A percentile compares a stretch with the other conserved stretches of the same genome.
phyloP scores from a whole-genome alignment of 2,888 invertebrate genomes.

The Drosophila yooni region DNA sequence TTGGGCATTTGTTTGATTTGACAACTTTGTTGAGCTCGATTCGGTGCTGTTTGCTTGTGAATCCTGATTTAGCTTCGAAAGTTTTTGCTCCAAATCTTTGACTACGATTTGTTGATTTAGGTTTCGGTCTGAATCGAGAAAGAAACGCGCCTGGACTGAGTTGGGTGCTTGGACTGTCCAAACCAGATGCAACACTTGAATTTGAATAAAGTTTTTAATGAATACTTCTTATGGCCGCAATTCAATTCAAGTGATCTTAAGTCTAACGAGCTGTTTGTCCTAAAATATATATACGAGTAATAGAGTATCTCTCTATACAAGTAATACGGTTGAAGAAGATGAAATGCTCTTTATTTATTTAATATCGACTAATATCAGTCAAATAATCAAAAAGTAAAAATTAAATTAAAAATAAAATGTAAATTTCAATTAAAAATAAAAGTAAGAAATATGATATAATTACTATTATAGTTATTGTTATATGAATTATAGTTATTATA shows the following conservation, averaged over 20 bases:
- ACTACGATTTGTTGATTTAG: conserved; percentile 66
- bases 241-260: conserved; percentile 14
- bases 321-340: neutral
- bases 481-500: neutral
- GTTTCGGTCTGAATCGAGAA: conserved; percentile 12
- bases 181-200: conserved; percentile 30
- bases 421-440: neutral
- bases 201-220: conserved; percentile 36
- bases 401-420: neutral
- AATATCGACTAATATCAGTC: neutral
- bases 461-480: neutral
- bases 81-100: conserved; percentile 49
- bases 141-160: conserved; percentile 7
- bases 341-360: neutral
- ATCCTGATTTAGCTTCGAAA: conserved; percentile 14
- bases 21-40: conserved; percentile 71
- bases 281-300: conserved; percentile 4
- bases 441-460: neutral
- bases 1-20: conserved; percentile 68
- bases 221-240: conserved; percentile 19
- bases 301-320: neutral
- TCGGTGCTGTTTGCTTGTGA: conserved; percentile 42
- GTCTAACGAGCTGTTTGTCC: conserved; percentile 41
- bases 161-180: neutral
- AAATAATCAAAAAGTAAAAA: neutral